phyloP scores from a whole-genome alignment of 2,113 vertebrate species.

The Vulpes lagopus region DNA sequence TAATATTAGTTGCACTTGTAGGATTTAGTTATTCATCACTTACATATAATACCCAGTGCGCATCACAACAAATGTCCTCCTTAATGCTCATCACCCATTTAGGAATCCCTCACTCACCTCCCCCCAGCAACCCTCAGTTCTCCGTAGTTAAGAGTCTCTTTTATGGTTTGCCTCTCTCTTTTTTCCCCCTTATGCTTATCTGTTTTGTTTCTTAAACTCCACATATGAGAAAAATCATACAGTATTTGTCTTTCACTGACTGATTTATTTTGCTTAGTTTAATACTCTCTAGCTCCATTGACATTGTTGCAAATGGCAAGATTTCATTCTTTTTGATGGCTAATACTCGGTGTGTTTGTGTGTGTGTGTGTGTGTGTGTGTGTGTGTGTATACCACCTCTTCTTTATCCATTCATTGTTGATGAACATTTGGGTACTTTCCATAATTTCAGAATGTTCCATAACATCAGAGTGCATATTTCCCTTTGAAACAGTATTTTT shows the following conservation, averaged over 20 bases:
- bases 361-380: too few relatives aligned
- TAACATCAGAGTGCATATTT: neutral
- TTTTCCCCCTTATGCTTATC: neutral
- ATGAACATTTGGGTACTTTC: neutral
- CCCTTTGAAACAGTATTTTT: neutral
- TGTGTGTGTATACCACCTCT: neutral
- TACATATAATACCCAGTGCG: neutral
- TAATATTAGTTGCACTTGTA: neutral
- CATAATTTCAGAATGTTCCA: neutral
- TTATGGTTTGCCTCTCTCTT: neutral
- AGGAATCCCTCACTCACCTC: neutral
- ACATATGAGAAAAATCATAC: neutral
- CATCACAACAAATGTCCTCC: neutral
- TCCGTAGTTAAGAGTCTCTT: neutral
- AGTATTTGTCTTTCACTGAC: neutral
- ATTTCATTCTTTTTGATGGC: neutral
- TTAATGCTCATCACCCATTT: neutral
- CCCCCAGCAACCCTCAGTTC: neutral
- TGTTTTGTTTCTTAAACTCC: too few relatives aligned
- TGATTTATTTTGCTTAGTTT: neutral
- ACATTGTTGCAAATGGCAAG: neutral
- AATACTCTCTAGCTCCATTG: neutral
- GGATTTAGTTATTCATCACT: neutral
- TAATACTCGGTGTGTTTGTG: neutral
- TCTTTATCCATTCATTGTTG: neutral